Conservation (phyloP, 2,888 invertebrate species). For the Spodoptera littoralis region DNA sequence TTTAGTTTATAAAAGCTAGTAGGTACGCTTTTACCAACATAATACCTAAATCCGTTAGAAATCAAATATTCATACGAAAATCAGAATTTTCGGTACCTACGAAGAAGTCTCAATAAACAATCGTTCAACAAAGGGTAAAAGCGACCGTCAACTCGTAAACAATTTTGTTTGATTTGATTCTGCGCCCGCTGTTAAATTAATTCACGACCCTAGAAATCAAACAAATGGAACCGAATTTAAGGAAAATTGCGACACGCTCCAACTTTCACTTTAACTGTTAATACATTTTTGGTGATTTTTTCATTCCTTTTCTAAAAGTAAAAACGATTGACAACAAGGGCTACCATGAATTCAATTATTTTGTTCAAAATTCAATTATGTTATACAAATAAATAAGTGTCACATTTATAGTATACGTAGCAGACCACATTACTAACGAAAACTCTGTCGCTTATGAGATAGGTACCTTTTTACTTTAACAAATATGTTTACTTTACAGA, state of each 20-base stretch:
- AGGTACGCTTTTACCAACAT: too few species aligned
- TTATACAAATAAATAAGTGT: too few species aligned
- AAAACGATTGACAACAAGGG: too few species aligned
- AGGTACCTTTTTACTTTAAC: background rate
- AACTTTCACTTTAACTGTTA: conserved; percentile 3
- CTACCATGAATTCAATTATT: too few species aligned
- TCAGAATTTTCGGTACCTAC: conserved; percentile 21
- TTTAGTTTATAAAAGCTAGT: too few species aligned
- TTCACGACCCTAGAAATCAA: conserved; percentile 21
- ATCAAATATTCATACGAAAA: conserved; percentile 5
- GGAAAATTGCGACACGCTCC: conserved; percentile 1
- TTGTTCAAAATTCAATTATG: too few species aligned
- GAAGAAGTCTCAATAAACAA: conserved; percentile 25
- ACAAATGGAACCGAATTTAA: conserved; percentile 21
- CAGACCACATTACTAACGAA: too few species aligned
- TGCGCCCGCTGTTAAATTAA: conserved; percentile 14
- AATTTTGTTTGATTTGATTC: conserved; percentile 37
- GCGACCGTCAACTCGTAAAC: conserved; percentile 16
- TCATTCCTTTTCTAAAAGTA: too few species aligned
- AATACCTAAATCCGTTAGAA: too few species aligned
- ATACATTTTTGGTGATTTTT: too few species aligned
- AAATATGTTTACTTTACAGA: conserved; percentile 78
- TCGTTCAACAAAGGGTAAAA: conserved; percentile 23
- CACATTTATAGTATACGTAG: too few species aligned
- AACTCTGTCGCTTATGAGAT: background rate